phyloP scores from a whole-genome alignment of 2,113 vertebrate species.

The Perognathus longimembris region DNA sequence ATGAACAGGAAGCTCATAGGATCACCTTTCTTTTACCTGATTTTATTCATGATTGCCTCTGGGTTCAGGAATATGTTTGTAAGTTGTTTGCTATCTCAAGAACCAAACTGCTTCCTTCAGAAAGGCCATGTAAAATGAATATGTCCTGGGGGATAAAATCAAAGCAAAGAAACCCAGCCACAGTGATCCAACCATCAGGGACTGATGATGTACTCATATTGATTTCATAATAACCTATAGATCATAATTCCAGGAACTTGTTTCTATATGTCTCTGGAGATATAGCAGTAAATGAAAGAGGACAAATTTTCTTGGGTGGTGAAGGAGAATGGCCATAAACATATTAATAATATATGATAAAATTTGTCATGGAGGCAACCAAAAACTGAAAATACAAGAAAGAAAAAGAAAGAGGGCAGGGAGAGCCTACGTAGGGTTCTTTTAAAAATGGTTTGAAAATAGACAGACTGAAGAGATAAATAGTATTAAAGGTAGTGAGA shows the following conservation, averaged over 20 bases:
- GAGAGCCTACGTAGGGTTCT: neutral
- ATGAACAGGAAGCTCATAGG: conserved; percentile 35
- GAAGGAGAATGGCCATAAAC: neutral
- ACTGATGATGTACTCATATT: conserved; percentile 36
- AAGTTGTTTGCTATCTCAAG: conserved; percentile 42
- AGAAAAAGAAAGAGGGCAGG: neutral
- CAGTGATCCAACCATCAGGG: conserved; percentile 26
- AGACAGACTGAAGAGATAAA: neutral
- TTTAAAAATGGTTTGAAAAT: neutral
- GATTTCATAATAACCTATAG: conserved; percentile 57
- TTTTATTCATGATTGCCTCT: conserved; percentile 67
- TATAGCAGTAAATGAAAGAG: neutral
- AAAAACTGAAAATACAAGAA: neutral
- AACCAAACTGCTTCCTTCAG: conserved; percentile 36
- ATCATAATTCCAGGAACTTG: conserved; percentile 61
- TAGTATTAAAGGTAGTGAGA: neutral
- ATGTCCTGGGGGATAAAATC: neutral
- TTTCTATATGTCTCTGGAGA: conserved; percentile 27
- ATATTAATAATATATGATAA: neutral
- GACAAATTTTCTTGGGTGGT: neutral
- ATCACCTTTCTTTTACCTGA: conserved; percentile 65
- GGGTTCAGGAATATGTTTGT: conserved; percentile 52
- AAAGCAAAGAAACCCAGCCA: neutral
- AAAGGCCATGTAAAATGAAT: conserved; percentile 63
- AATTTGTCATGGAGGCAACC: neutral